Conservation (phyloP, 1,140 invertebrate genomes). For the Nylanderia fulva region DNA sequence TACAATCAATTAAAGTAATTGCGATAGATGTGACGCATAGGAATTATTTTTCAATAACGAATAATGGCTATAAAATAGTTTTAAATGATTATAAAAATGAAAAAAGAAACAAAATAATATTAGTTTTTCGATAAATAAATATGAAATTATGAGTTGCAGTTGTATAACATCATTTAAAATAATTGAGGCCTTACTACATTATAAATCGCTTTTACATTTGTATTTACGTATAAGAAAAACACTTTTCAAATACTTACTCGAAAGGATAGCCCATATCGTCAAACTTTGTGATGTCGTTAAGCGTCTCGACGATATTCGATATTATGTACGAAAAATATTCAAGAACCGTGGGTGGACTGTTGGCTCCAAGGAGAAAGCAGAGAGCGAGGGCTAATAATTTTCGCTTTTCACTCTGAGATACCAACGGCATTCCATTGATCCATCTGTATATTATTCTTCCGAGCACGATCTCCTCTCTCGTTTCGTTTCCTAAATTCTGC, state of each 20-base stretch:
- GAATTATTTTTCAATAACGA: neutral
- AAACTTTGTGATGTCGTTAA: conserved; percentile 94
- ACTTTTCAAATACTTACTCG: conserved; percentile 87
- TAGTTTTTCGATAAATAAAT: neutral
- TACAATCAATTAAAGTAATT: neutral
- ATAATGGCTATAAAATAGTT: neutral
- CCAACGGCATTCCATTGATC: conserved; percentile 92
- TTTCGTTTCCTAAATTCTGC: conserved; percentile 82
- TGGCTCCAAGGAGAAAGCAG: conserved; percentile 90
- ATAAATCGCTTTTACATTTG: neutral
- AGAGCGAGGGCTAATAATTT: conserved; percentile 93
- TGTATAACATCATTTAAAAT: neutral
- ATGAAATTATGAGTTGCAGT: neutral
- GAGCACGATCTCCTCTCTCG: conserved; percentile 88
- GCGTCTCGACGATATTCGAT: conserved; percentile 92
- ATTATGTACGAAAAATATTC: conserved; percentile 92
- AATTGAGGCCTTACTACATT: neutral
- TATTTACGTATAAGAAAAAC: neutral
- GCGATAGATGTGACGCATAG: too few species aligned
- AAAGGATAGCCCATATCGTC: conserved; percentile 89
- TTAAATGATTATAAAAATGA: neutral
- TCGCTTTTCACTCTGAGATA: conserved; percentile 91
- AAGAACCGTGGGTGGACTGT: conserved; percentile 88
- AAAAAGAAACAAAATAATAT: too few species aligned
- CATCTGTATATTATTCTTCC: conserved; percentile 91